Evolutionary conservation across 2,888 invertebrate genomes (phyloP).

Genomic region (Epinotia ramella): DNA sequence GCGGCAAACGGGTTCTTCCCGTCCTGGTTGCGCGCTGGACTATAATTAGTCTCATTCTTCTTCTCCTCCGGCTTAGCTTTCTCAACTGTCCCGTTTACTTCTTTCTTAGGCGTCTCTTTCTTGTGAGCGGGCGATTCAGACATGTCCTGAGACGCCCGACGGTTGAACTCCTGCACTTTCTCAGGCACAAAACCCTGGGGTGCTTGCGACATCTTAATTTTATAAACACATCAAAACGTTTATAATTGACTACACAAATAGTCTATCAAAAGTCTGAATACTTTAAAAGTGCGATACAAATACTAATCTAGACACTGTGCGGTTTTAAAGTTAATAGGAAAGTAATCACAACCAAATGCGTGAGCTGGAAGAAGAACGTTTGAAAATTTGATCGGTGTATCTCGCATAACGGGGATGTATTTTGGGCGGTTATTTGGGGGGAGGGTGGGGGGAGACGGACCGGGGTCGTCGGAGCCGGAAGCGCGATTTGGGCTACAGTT

Average conservation of each 20-base stretch:
- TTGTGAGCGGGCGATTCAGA: constrained; percentile 63
- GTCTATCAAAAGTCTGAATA: constrained; percentile 62
- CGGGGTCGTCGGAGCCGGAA: constrained; percentile 16
- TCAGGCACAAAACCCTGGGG: constrained; percentile 78
- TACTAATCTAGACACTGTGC: constrained; percentile 43
- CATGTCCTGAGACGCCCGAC: constrained; percentile 75
- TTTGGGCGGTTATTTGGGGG: constrained; percentile 35
- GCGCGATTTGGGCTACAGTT: constrained; percentile 25
- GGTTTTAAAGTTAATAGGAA: constrained; percentile 64
- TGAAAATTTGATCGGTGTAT: background rate
- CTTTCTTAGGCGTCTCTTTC: constrained; percentile 66
- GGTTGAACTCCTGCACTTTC: constrained; percentile 77
- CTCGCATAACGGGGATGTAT: constrained; percentile 30
- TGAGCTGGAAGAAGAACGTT: constrained; percentile 53
- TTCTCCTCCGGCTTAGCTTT: constrained; percentile 50
- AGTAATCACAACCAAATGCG: constrained; percentile 76
- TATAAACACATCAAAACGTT: constrained; percentile 64
- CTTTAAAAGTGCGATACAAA: constrained; percentile 47
- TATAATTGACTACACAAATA: constrained; percentile 65
- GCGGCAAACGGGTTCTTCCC: constrained; percentile 79
- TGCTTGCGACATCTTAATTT: constrained; percentile 70
- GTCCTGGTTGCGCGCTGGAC: constrained; percentile 64
- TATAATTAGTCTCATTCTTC: constrained; percentile 58
- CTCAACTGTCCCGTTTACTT: constrained; percentile 58
- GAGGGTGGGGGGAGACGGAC: constrained; percentile 24